Conservation (phyloP, 2,888 invertebrate species). For the Tineola bisselliella region DNA sequence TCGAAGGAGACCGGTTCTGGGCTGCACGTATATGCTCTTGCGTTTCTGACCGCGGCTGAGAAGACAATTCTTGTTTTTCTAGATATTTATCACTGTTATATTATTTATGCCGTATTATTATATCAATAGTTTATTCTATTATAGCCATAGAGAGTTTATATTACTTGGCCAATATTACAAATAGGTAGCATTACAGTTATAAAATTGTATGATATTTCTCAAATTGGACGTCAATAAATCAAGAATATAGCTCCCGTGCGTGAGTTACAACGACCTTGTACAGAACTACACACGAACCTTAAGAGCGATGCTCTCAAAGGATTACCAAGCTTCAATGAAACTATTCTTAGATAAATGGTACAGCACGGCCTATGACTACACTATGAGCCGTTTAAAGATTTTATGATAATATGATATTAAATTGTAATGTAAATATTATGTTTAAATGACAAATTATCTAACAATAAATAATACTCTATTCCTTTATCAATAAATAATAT, state of each 20-base stretch:
- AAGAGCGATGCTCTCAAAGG: constrained; percentile 1
- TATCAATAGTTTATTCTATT: too few species aligned
- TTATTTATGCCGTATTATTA: too few species aligned
- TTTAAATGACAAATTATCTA: too few species aligned
- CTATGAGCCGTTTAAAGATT: too few species aligned
- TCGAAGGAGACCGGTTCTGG: not conserved
- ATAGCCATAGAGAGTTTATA: too few species aligned
- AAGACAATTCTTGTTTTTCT: not conserved
- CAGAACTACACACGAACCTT: not conserved
- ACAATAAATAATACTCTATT: too few species aligned
- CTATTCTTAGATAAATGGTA: not conserved
- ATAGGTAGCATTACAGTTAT: too few species aligned
- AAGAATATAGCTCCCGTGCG: not conserved
- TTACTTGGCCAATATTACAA: too few species aligned
- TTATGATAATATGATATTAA: too few species aligned
- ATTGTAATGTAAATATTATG: too few species aligned
- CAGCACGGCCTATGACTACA: not conserved
- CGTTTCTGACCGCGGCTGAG: not conserved
- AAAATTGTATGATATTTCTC: not conserved
- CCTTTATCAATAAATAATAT: too few species aligned
- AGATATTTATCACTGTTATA: not conserved
- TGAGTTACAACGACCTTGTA: constrained; percentile 3
- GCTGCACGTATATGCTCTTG: constrained; percentile 4
- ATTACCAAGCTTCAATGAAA: not conserved
- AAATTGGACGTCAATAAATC: not conserved